phyloP scores from a whole-genome alignment of 2,113 vertebrate species.

The Oreocharis arfaki region DNA sequence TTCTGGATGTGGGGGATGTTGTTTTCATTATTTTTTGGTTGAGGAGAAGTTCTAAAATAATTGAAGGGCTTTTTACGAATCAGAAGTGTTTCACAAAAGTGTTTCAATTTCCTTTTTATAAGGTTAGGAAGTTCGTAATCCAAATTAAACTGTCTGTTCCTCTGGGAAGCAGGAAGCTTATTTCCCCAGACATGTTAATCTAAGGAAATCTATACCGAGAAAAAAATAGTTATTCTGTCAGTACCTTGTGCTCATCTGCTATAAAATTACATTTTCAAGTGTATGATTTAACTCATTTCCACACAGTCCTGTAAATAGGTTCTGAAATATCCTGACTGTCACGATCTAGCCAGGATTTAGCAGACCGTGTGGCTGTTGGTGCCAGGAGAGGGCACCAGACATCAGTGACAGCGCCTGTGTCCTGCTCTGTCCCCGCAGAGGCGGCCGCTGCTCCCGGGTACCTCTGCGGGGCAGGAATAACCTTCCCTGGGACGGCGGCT shows the following conservation, averaged over 20 bases:
- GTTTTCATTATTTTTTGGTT: background rate
- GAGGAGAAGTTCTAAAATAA: background rate
- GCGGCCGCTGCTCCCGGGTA: fast-evolving
- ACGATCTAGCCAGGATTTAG: fast-evolving
- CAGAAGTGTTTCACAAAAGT: background rate
- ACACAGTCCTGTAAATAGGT: fast-evolving
- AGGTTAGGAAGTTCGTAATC: background rate
- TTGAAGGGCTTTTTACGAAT: background rate
- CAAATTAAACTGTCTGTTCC: background rate
- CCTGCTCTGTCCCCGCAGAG: fast-evolving
- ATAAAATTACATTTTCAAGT: background rate
- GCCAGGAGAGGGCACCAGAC: constrained; percentile 58
- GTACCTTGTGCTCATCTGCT: background rate
- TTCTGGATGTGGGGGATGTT: background rate
- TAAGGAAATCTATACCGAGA: background rate
- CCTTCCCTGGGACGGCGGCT: background rate
- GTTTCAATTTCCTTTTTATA: background rate
- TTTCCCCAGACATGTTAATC: background rate
- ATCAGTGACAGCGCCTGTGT: background rate
- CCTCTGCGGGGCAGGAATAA: background rate
- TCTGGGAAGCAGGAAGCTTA: background rate
- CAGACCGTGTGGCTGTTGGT: fast-evolving
- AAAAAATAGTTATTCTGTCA: background rate
- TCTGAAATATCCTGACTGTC: background rate
- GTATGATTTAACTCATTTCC: background rate